phyloP scores from a whole-genome alignment of 2,113 vertebrate genomes.

The Beaufortia kweichowensis region DNA sequence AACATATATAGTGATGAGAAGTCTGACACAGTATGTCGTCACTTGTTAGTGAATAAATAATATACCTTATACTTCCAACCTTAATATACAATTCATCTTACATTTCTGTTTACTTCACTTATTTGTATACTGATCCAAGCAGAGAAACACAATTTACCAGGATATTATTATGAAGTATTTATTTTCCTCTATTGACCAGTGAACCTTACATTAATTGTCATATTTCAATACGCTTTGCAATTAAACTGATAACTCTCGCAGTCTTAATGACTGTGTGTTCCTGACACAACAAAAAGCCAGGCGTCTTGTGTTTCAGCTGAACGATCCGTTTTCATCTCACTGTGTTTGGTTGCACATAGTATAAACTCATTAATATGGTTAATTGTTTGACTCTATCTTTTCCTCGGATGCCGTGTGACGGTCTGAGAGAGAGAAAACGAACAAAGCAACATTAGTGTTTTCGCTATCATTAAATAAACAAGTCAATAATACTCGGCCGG shows the following conservation, averaged over 20 bases:
- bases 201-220: constrained; percentile 42
- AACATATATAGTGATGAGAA: too few relatives aligned
- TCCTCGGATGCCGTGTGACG: constrained; percentile 59
- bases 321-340: constrained; percentile 62
- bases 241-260: constrained; percentile 53
- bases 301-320: constrained; percentile 64
- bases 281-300: constrained; percentile 60
- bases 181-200: constrained; percentile 50
- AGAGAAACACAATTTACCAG: constrained; percentile 46
- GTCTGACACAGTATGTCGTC: too few relatives aligned
- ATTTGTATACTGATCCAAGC: constrained; percentile 45
- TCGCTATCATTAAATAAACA: constrained; percentile 76
- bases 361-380: constrained; percentile 80
- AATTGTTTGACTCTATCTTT: constrained; percentile 79
- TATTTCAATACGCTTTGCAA: constrained; percentile 51
- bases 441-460: constrained; percentile 63
- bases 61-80: neutral
- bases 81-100: constrained; percentile 21
- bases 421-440: constrained; percentile 34
- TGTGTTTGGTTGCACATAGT: constrained; percentile 70
- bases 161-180: constrained; percentile 41
- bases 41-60: too few relatives aligned
- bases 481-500: constrained; percentile 72
- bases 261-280: constrained; percentile 52
- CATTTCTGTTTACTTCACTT: constrained; percentile 45